Base-by-base conservation (phyloP, 2,113 vertebrate genomes). In the Sapayoa aenigma region DNA sequence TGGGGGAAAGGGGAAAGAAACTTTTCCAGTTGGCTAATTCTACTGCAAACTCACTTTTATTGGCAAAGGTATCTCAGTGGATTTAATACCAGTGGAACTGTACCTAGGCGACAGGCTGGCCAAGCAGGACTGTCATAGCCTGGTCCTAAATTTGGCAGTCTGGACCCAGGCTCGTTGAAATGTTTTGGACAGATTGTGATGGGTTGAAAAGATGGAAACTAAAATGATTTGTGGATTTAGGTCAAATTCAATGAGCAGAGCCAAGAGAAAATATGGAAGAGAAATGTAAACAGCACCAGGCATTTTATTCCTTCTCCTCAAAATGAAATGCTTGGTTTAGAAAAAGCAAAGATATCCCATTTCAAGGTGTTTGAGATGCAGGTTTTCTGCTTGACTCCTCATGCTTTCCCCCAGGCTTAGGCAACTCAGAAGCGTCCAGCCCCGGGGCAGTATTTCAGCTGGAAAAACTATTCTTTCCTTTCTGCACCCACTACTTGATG, bases 401-500 rank as follows among this genome's bases (percentile, higher is more conserved):
- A 22, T 16, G 20, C 42, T 17, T 73, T 17, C 31, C 14, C 7
- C 18, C 33, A 24, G 41, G 30, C 13, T 33, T 20, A 49, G 28
- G 59, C 59, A 80, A 41, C 41, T 11, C 59, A 69, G 50, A 66
- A 1, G 1, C 41, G 7, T 37, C 24, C 35, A 46, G 31, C 5
- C 16, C 31, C 18, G 16, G n/a, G n/a, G 22, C 35, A 65, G 53
- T 22, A 11, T 6, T 87, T 59, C n/a, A 37, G 28, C 31, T 59
- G 63, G 22, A 71, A 80, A 58, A 90, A 52, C 3, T 0, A 60
- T 49, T n/a, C 11, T 65, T 86, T 60, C 35, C 62, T 90, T 83
- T 65, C 67, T 68, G 63, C 0, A 0, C 39, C 33, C 58, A 10
- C 47, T 0, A 2, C 35, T 60, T 1, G 2, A 5, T 4, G 49